Evolutionary conservation across 1,140 invertebrate species (phyloP).

Genomic region (Aethina tumida): DNA sequence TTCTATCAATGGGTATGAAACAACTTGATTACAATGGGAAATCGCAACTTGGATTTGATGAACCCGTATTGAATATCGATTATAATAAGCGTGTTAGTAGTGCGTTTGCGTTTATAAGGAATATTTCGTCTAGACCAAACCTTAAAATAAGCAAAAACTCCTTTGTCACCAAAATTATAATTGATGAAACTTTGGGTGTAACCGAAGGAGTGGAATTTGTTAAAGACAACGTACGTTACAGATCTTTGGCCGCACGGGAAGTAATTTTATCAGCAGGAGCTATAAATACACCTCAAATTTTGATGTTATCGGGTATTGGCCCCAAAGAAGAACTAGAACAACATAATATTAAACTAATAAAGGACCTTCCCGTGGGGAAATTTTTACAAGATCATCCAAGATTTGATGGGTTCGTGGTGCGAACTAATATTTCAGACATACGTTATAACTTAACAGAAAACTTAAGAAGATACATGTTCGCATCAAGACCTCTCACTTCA

Average conservation of each 20-base stretch:
- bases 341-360: constrained; percentile 2
- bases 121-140: constrained; percentile 6
- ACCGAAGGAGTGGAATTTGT: constrained; percentile 10
- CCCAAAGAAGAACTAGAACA: constrained; percentile 8
- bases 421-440: too few relatives aligned
- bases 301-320: constrained; percentile 14
- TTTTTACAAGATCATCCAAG: constrained; percentile 7
- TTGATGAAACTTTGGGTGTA: constrained; percentile 1
- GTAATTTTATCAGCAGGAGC: constrained; percentile 11
- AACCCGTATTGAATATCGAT: constrained; percentile 53
- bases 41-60: constrained; percentile 49
- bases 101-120: constrained; percentile 40
- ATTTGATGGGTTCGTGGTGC: not conserved
- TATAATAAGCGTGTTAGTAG: constrained; percentile 43
- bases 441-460: too few relatives aligned
- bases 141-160: constrained; percentile 7
- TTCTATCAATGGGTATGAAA: constrained; percentile 40
- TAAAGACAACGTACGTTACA: constrained; percentile 5
- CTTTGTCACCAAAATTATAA: constrained; percentile 7
- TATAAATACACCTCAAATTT: constrained; percentile 11
- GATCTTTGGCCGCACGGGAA: constrained; percentile 4
- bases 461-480: too few relatives aligned
- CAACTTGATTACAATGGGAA: constrained; percentile 57
- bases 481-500: too few relatives aligned
- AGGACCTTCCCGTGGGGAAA: constrained; percentile 10